Conservation (phyloP, 2,888 invertebrate genomes). For the Netelia virgata region DNA sequence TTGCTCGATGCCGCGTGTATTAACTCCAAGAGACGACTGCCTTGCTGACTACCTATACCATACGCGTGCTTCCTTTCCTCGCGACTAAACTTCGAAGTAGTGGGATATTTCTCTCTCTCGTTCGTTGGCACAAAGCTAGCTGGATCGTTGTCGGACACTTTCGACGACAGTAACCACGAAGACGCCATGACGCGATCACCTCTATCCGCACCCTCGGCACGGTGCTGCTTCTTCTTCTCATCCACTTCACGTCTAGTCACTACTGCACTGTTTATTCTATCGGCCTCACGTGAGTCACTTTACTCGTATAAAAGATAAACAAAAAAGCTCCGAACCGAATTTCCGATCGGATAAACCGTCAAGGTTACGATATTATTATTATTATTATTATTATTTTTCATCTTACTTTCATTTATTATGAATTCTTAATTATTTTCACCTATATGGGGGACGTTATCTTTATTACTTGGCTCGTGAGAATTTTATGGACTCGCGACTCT, state of each 20-base stretch:
- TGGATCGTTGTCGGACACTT: constrained; percentile 80
- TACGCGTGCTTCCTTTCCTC: constrained; percentile 51
- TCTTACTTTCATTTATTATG: constrained; percentile 1
- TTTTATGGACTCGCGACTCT: constrained; percentile 20
- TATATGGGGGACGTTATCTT: neutral
- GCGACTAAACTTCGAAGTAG: constrained; percentile 57
- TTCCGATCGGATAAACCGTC: neutral
- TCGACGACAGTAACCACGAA: constrained; percentile 83
- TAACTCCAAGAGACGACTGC: constrained; percentile 45
- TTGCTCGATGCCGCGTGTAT: constrained; percentile 35
- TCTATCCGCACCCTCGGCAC: constrained; percentile 76
- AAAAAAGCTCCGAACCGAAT: neutral
- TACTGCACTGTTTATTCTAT: constrained; percentile 75
- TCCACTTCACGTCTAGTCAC: constrained; percentile 76
- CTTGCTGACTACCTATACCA: constrained; percentile 34
- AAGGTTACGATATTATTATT: no score
- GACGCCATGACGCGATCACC: constrained; percentile 84
- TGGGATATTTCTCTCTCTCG: constrained; percentile 65
- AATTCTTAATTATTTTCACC: neutral
- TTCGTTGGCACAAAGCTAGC: constrained; percentile 76
- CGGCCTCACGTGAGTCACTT: constrained; percentile 80
- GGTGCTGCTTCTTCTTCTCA: constrained; percentile 70
- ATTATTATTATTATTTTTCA: no score
- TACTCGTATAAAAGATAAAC: neutral
- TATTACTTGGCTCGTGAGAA: neutral